Percentiles rank a stretch among this genome's conserved stretches.
phyloP scores from a whole-genome alignment of 1,140 invertebrate genomes.

The Drosophila quadrilineata region DNA sequence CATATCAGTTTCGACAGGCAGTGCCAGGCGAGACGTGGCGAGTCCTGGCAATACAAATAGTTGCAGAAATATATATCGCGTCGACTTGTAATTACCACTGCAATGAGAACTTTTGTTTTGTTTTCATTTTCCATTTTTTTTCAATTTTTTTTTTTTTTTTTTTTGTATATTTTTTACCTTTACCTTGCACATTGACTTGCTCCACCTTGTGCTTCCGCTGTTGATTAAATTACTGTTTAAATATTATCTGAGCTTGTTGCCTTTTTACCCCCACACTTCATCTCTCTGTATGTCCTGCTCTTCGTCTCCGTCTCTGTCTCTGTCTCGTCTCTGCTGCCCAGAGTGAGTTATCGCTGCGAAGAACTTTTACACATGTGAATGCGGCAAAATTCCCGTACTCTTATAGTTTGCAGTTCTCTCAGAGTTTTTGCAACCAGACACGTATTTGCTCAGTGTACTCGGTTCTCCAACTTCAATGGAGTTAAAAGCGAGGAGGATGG shows the following conservation, averaged over 20 bases:
- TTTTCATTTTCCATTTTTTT: too few species aligned
- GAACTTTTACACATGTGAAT: constrained; percentile 13
- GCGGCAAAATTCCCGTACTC: too few species aligned
- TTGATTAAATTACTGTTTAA: constrained; percentile 70
- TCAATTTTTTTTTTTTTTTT: too few species aligned
- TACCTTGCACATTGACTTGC: neutral
- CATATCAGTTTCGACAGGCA: constrained; percentile 46
- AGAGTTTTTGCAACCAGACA: constrained; percentile 8
- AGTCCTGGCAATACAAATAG: neutral
- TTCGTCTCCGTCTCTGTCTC: neutral
- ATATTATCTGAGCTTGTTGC: constrained; percentile 57
- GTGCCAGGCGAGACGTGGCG: neutral
- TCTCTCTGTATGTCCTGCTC: neutral
- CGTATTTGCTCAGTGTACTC: constrained; percentile 1
- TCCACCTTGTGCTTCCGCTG: neutral
- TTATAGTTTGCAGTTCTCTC: too few species aligned
- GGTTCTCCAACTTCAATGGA: constrained; percentile 4
- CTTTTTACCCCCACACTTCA: neutral
- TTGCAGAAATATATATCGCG: constrained; percentile 26
- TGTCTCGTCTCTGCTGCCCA: neutral
- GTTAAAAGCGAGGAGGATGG: neutral
- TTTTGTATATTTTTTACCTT: constrained; percentile 5
- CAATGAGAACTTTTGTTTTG: constrained; percentile 60
- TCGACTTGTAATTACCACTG: constrained; percentile 66
- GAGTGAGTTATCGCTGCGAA: constrained; percentile 2